These are phyloP conservation scores for Bombus sylvicola DNA, from an alignment of 1,140 invertebrate species.

Conservation along the genomic window DNA sequence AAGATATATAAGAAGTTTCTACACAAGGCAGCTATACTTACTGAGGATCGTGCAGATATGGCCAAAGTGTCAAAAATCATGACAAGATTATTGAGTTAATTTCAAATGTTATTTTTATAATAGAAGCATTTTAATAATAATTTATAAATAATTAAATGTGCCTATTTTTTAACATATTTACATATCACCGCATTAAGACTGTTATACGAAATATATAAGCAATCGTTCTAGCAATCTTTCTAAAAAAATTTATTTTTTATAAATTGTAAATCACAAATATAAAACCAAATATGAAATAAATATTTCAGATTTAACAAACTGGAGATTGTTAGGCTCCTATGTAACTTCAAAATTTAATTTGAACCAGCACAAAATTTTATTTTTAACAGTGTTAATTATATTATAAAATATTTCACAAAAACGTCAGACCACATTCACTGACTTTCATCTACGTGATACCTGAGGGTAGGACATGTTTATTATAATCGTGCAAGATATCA, in stretches of 20 bases:
- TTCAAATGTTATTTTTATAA: background rate
- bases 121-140: slow-evolving; percentile 62
- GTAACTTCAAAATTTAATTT: slow-evolving; percentile 70
- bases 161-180: slow-evolving; percentile 61
- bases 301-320: slow-evolving; percentile 75
- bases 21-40: slow-evolving; percentile 84
- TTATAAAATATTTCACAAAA: slow-evolving; percentile 65
- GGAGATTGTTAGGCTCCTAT: slow-evolving; percentile 76
- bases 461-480: slow-evolving; percentile 52
- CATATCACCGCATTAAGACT: slow-evolving; percentile 74
- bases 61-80: slow-evolving; percentile 84
- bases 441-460: slow-evolving; percentile 55
- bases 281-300: slow-evolving; percentile 81
- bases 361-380: slow-evolving; percentile 67
- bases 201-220: slow-evolving; percentile 76
- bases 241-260: slow-evolving; percentile 73
- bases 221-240: slow-evolving; percentile 58
- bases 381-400: slow-evolving; percentile 67
- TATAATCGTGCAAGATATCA: slow-evolving; percentile 61
- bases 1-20: slow-evolving; percentile 87
- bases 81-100: slow-evolving; percentile 84
- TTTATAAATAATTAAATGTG: slow-evolving; percentile 42
- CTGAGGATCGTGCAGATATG: slow-evolving; percentile 88
- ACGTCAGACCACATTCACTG: slow-evolving; percentile 60
- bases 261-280: slow-evolving; percentile 77